phyloP scores from a whole-genome alignment of 1,140 invertebrate genomes.

The Cyclina sinensis region DNA sequence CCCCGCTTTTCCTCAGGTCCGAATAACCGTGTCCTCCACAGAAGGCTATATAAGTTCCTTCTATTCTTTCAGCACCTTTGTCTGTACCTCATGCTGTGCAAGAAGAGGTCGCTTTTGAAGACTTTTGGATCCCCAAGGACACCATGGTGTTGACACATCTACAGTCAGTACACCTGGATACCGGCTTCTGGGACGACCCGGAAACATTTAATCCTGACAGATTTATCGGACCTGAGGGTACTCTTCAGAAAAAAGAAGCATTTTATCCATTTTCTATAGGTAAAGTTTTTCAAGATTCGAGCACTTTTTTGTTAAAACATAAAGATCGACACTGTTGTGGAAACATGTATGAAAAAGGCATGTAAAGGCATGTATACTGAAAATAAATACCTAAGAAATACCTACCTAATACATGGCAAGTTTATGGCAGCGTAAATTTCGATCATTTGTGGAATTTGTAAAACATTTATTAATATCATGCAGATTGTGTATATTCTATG shows the following conservation, averaged over 20 bases:
- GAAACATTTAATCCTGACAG: constrained; percentile 91
- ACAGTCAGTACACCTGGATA: constrained; percentile 90
- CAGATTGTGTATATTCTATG: too few species aligned
- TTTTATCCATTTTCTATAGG: constrained; percentile 92
- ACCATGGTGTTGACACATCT: constrained; percentile 90
- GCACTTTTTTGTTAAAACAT: not conserved
- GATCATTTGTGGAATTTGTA: too few species aligned
- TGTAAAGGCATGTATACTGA: not conserved
- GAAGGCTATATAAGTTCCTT: too few species aligned
- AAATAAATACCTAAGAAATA: not conserved
- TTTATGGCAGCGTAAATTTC: too few species aligned
- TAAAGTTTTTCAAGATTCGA: constrained; percentile 74
- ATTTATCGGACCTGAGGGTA: constrained; percentile 90
- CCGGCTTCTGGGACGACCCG: constrained; percentile 90
- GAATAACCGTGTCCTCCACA: too few species aligned
- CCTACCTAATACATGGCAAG: too few species aligned
- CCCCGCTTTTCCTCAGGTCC: too few species aligned
- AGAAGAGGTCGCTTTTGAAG: constrained; percentile 63
- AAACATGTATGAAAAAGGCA: not conserved
- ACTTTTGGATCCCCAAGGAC: constrained; percentile 82
- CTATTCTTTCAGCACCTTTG: constrained; percentile 51
- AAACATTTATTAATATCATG: too few species aligned
- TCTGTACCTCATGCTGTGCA: constrained; percentile 60
- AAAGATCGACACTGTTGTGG: not conserved
- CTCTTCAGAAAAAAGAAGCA: constrained; percentile 88